Conservation (phyloP, 2,888 invertebrate genomes). For the Apeira syringaria region DNA sequence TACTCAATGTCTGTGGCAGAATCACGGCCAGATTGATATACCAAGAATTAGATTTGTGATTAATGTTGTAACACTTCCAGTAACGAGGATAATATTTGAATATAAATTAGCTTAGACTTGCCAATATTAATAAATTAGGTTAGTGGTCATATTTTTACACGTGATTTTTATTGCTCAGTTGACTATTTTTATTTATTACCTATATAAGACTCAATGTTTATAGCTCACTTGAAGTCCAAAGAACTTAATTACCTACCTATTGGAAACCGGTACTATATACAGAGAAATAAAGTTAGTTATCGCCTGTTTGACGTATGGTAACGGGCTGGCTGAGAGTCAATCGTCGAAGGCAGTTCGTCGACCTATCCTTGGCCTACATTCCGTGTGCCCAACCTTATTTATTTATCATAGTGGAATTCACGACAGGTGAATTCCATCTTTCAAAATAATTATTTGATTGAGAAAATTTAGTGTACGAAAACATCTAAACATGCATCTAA, state of each 20-base stretch:
- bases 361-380: constrained; percentile 57
- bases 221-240: constrained; percentile 4
- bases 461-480: not conserved
- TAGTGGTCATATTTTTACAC: not conserved
- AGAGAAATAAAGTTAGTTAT: not conserved
- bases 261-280: constrained; percentile 1
- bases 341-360: constrained; percentile 28
- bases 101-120: constrained; percentile 8
- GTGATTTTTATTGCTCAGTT: not conserved
- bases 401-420: constrained; percentile 10
- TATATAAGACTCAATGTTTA: not conserved
- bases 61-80: constrained; percentile 3
- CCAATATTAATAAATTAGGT: constrained; percentile 3
- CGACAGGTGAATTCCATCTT: not conserved
- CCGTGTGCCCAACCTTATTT: constrained; percentile 22
- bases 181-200: not conserved
- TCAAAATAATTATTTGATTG: no score
- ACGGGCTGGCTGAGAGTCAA: constrained; percentile 5
- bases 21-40: no score
- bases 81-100: constrained; percentile 19
- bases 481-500: no score
- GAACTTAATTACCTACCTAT: constrained; percentile 3
- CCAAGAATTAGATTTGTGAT: constrained; percentile 17
- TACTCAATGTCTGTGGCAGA: no score
- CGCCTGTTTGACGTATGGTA: not conserved